These are phyloP conservation scores for Narcine bancroftii DNA, from an alignment of 2,113 vertebrate genomes.

Conservation along the genomic window DNA sequence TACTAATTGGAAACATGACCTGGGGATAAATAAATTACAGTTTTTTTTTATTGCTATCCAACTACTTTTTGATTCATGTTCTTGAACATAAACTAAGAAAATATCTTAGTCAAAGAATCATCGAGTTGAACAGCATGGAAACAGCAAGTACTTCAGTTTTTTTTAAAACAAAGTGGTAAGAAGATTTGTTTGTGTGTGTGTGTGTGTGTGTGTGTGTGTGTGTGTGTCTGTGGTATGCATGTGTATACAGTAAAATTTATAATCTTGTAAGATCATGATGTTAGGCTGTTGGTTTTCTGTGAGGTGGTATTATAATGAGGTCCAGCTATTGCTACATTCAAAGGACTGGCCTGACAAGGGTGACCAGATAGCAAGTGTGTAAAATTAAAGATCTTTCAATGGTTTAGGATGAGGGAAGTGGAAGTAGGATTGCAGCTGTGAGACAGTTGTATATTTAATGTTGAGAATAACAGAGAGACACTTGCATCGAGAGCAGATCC, in stretches of 20 bases:
- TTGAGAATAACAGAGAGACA: too few relatives aligned
- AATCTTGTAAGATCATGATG: background rate
- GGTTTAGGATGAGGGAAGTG: too few relatives aligned
- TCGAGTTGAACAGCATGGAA: too few relatives aligned
- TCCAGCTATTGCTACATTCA: background rate
- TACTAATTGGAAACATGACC: slow-evolving; percentile 5
- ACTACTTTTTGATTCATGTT: background rate
- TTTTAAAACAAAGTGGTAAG: background rate
- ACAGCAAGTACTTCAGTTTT: too few relatives aligned
- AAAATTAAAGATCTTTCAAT: too few relatives aligned
- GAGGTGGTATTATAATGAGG: background rate
- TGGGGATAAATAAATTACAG: background rate
- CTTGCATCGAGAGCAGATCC: too few relatives aligned
- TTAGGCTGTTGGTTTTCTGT: background rate
- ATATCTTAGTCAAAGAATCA: too few relatives aligned
- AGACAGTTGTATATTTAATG: too few relatives aligned
- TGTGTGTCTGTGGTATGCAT: background rate
- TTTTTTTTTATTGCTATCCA: background rate
- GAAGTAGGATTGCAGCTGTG: too few relatives aligned
- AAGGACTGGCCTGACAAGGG: too few relatives aligned
- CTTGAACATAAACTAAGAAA: background rate
- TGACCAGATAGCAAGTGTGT: too few relatives aligned
- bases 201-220: background rate
- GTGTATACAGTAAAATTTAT: background rate
- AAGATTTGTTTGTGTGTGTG: background rate